Conservation (phyloP, 2,113 vertebrate species). For the Phodopus roborovskii region DNA sequence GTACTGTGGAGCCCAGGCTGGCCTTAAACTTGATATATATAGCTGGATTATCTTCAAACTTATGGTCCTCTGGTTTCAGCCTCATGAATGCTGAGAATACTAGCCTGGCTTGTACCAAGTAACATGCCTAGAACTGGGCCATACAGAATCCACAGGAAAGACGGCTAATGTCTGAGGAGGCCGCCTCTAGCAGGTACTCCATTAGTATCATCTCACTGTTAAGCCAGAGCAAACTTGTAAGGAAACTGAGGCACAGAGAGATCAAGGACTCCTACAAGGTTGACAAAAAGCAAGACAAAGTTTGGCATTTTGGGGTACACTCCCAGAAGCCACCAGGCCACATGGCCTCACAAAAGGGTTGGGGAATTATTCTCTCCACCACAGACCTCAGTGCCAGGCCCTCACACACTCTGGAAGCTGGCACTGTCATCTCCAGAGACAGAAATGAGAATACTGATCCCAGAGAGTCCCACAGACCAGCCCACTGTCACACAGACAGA, state of each 20-base stretch:
- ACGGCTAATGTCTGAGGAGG: rapidly evolving
- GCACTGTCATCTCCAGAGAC: background rate
- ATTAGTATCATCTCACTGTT: background rate
- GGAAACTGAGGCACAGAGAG: slow-evolving; percentile 2
- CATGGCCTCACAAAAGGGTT: background rate
- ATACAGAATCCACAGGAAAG: background rate
- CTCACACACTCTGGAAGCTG: background rate
- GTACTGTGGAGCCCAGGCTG: background rate
- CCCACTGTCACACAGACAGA: background rate
- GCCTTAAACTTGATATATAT: background rate
- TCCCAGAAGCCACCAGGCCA: background rate
- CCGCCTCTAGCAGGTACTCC: rapidly evolving
- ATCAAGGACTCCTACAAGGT: background rate
- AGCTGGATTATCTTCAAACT: background rate
- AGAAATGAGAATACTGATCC: background rate
- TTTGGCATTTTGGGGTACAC: background rate
- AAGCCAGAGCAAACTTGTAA: background rate
- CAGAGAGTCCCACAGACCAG: background rate
- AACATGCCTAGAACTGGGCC: background rate
- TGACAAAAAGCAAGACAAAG: background rate
- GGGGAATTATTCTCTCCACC: too few species aligned
- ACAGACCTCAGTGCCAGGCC: background rate
- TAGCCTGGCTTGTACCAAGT: background rate
- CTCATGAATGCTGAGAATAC: background rate
- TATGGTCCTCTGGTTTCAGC: background rate